Percentiles rank a stretch among this genome's conserved stretches.
Evolutionary conservation across 2,888 invertebrate genomes (phyloP).

Genomic region (Galeruca laticollis): DNA sequence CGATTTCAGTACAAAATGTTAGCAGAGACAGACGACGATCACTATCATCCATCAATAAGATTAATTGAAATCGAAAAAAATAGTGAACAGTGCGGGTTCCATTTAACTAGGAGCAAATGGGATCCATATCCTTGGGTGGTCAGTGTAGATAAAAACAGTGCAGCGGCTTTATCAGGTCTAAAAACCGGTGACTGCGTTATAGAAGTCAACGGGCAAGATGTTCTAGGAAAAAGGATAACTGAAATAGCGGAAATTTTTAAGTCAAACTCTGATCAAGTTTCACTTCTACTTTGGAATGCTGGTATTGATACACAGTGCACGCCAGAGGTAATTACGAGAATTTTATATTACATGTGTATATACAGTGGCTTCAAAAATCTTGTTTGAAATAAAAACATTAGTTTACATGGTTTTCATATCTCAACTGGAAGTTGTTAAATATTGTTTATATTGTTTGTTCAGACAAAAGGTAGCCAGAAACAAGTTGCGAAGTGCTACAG

Average conservation of each 20-base stretch:
- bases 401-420: too few species aligned
- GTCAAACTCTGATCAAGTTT: conserved; percentile 64
- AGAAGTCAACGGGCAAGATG: conserved; percentile 70
- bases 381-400: not conserved
- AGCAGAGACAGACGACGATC: conserved; percentile 60
- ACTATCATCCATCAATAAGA: conserved; percentile 57
- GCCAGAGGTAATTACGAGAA: conserved; percentile 62
- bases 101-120: conserved; percentile 81
- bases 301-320: conserved; percentile 67
- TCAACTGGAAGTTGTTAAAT: too few species aligned
- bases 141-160: conserved; percentile 73
- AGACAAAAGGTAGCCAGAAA: too few species aligned
- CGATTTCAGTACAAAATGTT: conserved; percentile 57
- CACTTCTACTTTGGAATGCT: conserved; percentile 69
- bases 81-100: conserved; percentile 75
- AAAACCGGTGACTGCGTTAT: conserved; percentile 80
- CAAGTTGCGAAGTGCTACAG: too few species aligned
- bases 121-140: conserved; percentile 83
- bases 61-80: conserved; percentile 73
- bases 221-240: conserved; percentile 68
- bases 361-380: conserved; percentile 8
- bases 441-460: too few species aligned
- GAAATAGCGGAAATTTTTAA: conserved; percentile 70
- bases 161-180: conserved; percentile 75
- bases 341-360: conserved; percentile 5